Evolutionary conservation across 2,888 invertebrate genomes (phyloP), one percentile per base, ranked within the genome.

Genomic region (Laspeyria flexula): DNA sequence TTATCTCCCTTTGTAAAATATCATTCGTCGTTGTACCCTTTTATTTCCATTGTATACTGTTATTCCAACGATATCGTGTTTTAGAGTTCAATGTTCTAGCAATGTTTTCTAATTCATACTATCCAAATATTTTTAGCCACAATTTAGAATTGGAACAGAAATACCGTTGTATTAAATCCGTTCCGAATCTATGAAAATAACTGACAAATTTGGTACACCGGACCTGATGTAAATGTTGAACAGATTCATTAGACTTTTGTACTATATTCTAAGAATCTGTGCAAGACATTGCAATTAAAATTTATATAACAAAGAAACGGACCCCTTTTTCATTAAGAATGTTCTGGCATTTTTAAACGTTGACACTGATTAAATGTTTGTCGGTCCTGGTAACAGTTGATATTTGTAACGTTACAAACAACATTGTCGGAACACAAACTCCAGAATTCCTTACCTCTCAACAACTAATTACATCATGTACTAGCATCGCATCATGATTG

Each of bases 1-100:
- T 76, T 71, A 73, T 75, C 67, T 64, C 46, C 68, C 60, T 67
- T 74, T 79, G 66, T 72, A 65, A 69, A 75, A 75, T 72, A 71
- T 72, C 57, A 69, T 60, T 73, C 67, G 57, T 65, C 58, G 58
- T 59, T 57, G 38, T 53, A 56, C 65, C 65, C 54, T 64, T 71
- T 69, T 59, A 68, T 65, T 61, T 58, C 56, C 54, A 65, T 65
- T 65, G 60, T 71, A 57, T 49, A 39, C 29, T 44, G 42, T 55
- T 49, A 40, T 59, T 25, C 29, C 35, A 31, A 55, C 44, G 12
- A 48, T 54, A 55, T 50, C 30, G 42, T 29, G 37, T 39, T 54
- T 46, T 45, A 43, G 39, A 40, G 11, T 34, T 21, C 30, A 44
- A 42, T 11, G 10, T 16, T 33, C 12, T 39, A 9, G 15, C 18